Conservation (phyloP, 2,113 vertebrate species). For the Neomonachus schauinslandi region DNA sequence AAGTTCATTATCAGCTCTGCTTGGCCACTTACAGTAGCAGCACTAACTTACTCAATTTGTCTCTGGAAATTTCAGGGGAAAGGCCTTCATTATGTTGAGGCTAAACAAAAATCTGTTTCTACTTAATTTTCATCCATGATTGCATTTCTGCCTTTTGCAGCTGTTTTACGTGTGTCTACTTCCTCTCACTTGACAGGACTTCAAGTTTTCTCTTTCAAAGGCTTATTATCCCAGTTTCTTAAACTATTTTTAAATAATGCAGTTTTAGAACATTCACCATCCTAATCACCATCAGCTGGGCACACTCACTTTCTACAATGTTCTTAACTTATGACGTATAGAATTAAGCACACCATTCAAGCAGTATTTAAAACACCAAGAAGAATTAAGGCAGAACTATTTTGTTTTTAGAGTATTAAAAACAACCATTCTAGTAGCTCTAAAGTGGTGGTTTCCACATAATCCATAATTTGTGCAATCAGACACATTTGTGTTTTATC, state of each 20-base stretch:
- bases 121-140: not conserved
- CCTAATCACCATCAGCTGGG: not conserved
- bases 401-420: not conserved
- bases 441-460: not conserved
- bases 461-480: slow-evolving; percentile 25
- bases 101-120: not conserved
- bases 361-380: not conserved
- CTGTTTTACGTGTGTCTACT: not conserved
- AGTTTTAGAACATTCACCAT: not conserved
- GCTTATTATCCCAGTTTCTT: not conserved
- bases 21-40: not conserved
- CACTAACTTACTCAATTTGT: not conserved
- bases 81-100: not conserved
- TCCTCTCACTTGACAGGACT: not conserved
- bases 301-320: not conserved
- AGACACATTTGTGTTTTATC: not conserved
- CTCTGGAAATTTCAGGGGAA: not conserved
- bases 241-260: not conserved
- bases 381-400: not conserved
- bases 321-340: not conserved
- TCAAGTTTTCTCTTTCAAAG: not conserved
- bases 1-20: not conserved
- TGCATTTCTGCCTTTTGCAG: not conserved
- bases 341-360: not conserved
- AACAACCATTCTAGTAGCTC: not conserved